Evolutionary conservation across 2,888 invertebrate species (phyloP).

Genomic region (Dryocosmus kuriphilus): DNA sequence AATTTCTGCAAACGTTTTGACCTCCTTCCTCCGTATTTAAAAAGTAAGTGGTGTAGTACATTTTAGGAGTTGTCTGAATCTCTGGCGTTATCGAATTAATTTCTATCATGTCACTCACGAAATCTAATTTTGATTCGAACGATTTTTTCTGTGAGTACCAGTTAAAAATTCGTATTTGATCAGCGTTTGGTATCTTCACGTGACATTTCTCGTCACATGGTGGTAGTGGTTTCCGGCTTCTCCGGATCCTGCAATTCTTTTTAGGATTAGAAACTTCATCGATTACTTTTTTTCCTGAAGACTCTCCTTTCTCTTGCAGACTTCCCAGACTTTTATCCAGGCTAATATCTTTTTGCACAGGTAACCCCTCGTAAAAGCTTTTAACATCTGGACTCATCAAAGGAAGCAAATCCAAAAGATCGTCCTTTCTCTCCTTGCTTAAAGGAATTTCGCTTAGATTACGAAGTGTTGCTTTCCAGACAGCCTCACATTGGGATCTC

Average conservation of each 20-base stretch:
- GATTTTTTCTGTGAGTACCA: not conserved
- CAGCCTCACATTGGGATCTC: too few relatives aligned
- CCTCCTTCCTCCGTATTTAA: not conserved
- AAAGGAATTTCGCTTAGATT: not conserved
- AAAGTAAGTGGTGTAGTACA: not conserved
- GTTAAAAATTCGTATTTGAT: not conserved
- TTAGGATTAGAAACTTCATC: not conserved
- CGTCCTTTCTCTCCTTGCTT: conserved; percentile 48
- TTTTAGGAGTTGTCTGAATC: not conserved
- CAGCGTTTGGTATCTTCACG: not conserved
- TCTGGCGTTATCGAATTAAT: not conserved
- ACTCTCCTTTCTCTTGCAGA: not conserved
- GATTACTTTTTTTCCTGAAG: not conserved
- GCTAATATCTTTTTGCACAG: not conserved
- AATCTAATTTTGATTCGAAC: not conserved
- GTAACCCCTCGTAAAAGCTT: conserved; percentile 33
- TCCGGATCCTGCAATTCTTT: not conserved
- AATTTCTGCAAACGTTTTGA: not conserved
- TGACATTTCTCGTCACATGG: not conserved
- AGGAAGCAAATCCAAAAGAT: conserved; percentile 49
- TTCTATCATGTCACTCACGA: not conserved
- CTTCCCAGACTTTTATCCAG: not conserved
- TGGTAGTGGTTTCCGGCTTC: not conserved
- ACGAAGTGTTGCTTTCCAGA: not conserved
- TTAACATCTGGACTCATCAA: conserved; percentile 42